Evolutionary conservation across 2,113 vertebrate genomes (phyloP), one percentile per base, ranked within the genome.

Genomic region (Sarotherodon lohbergeri): DNA sequence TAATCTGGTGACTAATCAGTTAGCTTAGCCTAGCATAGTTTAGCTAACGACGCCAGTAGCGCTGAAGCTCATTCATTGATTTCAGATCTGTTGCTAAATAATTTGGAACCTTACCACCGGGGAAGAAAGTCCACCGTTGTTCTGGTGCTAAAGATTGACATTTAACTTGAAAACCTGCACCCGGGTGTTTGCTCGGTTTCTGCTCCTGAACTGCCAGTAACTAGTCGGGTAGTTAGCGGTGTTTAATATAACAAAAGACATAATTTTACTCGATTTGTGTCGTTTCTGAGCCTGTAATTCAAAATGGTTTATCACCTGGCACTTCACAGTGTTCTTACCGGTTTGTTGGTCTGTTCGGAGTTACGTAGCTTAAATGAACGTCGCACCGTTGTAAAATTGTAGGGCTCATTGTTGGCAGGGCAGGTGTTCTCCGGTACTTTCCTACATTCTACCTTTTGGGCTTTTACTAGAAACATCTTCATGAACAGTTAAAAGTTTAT

Each of bases 31-130:
- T 84, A 73, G 41, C 71, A 34, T 4, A 11, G 32, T 2, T 80
- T 5, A 22, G 34, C 3, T 78, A 43, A 48, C 43, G 3, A 73
- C 79, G 81, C 56, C 81, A 54, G 34, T 61, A 32, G 48, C 27
- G 41, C 39, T 16, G 17, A 63, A 83, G 19, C 17, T 79, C 91
- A 86, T 88, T 91, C 81, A 91, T 89, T 90, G 34, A 68, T 85
- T 80, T 27, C 0, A 1, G 1, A 4, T 56, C 1, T 78, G 12
- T n/a, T 54, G 11, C 32, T 34, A 4, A 48, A 46, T 16, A 7
- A 39, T 14, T 54, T 0, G 19, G 8, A 1, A 17, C 29, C 7
- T 79, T 32, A 32, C 16, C 43, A 32, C 10, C 14, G 16, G 4
- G 5, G 6, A 76, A 0, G 2, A 3, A 76, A 76, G 16, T 48